Conservation (phyloP, 2,797 vertebrate genomes). For the Neosilurus hyrtlii region DNA sequence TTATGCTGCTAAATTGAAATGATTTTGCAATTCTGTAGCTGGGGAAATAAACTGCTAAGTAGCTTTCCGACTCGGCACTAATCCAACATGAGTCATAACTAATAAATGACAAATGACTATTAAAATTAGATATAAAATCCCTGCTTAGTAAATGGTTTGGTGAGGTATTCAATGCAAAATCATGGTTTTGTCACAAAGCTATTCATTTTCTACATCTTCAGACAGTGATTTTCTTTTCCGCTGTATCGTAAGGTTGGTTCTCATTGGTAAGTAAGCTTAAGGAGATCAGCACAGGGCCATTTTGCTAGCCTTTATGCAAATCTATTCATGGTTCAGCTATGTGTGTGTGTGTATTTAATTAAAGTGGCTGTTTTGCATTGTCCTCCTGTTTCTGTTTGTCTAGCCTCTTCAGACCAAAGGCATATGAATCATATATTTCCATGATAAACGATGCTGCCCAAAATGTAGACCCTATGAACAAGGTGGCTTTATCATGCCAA, state of each 20-base stretch:
- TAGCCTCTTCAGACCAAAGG: constrained; percentile 19
- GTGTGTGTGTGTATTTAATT: constrained; percentile 15
- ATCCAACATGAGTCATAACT: not conserved
- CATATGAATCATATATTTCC: constrained; percentile 38
- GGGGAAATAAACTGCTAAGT: not conserved
- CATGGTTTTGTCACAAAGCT: not conserved
- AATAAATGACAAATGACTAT: not conserved
- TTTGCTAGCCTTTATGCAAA: not conserved
- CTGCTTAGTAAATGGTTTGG: not conserved
- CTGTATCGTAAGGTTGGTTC: not conserved
- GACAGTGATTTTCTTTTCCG: not conserved
- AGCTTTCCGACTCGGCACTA: not conserved
- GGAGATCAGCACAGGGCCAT: not conserved
- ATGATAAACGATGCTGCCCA: constrained; percentile 38
- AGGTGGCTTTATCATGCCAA: constrained; percentile 5
- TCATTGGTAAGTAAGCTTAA: not conserved
- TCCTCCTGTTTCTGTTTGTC: constrained; percentile 41
- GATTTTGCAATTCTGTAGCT: not conserved
- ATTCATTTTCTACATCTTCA: not conserved
- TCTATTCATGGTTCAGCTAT: not conserved
- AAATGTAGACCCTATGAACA: constrained; percentile 8
- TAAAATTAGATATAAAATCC: not conserved
- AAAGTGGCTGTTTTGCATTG: constrained; percentile 26
- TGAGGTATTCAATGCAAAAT: not conserved
- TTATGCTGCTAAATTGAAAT: not conserved